Conservation (phyloP, 2,888 invertebrate genomes). For the Hydriomena furcata region DNA sequence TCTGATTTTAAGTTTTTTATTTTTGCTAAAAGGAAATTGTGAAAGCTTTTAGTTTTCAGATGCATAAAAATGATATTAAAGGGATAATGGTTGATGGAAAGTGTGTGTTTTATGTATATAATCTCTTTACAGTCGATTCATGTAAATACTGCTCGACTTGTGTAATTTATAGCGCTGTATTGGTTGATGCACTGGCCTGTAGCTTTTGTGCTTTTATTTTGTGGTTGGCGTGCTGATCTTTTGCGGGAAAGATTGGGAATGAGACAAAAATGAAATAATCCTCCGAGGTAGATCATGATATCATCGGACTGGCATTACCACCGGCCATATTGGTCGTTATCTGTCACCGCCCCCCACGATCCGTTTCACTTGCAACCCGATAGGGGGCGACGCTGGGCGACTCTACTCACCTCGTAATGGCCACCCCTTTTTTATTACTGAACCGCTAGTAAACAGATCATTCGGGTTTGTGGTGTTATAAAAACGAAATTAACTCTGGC, state of each 20-base stretch:
- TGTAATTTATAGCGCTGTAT: too few species aligned
- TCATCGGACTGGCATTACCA: conserved; percentile 71
- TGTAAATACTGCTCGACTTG: too few species aligned
- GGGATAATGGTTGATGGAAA: conserved; percentile 1
- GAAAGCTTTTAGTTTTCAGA: conserved; percentile 26
- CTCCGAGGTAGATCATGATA: conserved; percentile 36
- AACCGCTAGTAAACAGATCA: conserved; percentile 84
- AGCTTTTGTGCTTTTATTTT: too few species aligned
- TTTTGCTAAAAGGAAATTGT: conserved; percentile 25
- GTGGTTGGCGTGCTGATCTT: neutral
- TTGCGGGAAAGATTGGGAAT: conserved; percentile 8
- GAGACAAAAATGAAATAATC: conserved; percentile 35
- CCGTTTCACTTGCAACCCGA: conserved; percentile 81
- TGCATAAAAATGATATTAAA: conserved; percentile 17
- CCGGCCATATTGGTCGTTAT: conserved; percentile 77
- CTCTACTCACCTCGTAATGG: conserved; percentile 75
- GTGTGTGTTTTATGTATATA: neutral
- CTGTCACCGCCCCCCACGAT: conserved; percentile 78
- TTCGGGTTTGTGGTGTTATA: conserved; percentile 84
- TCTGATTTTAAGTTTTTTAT: conserved; percentile 29
- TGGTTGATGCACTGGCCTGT: too few species aligned
- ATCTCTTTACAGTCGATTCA: too few species aligned
- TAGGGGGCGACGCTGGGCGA: conserved; percentile 77
- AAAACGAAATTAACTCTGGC: conserved; percentile 81
- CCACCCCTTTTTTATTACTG: conserved; percentile 82